phyloP scores from a whole-genome alignment of 2,888 invertebrate genomes.

The Panopea generosa region DNA sequence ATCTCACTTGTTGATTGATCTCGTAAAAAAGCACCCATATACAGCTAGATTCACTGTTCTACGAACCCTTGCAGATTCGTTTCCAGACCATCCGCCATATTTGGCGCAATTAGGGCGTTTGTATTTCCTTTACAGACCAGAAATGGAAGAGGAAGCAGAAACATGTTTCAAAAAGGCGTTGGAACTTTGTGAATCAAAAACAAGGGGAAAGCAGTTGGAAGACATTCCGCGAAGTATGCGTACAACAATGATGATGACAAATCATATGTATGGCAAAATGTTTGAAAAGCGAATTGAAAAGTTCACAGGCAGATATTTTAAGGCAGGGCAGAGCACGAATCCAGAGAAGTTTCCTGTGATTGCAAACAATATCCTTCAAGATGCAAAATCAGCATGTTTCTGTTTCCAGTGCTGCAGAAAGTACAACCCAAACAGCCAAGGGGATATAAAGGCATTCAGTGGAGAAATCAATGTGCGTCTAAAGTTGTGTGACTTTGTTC shows the following conservation, averaged over 20 bases:
- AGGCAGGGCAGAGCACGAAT: slow-evolving; percentile 11
- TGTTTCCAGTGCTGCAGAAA: slow-evolving; percentile 60
- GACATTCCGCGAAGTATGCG: slow-evolving; percentile 46
- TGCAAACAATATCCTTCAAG: slow-evolving; percentile 22
- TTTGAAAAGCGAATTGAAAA: slow-evolving; percentile 33
- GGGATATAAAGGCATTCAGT: slow-evolving; percentile 26
- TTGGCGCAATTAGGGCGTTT: slow-evolving; percentile 51
- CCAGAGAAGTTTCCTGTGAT: slow-evolving; percentile 20
- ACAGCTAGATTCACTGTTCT: slow-evolving; percentile 49
- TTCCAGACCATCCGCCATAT: slow-evolving; percentile 53
- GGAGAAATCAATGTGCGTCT: slow-evolving; percentile 29
- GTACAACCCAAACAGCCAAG: slow-evolving; percentile 46
- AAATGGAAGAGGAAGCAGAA: slow-evolving; percentile 38
- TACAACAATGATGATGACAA: slow-evolving; percentile 61
- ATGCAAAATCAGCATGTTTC: slow-evolving; percentile 56
- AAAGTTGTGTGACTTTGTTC: slow-evolving; percentile 20
- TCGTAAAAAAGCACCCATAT: slow-evolving; percentile 36
- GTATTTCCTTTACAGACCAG: slow-evolving; percentile 38
- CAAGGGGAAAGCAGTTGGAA: background rate
- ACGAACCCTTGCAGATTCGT: slow-evolving; percentile 28
- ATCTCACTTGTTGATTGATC: slow-evolving; percentile 39
- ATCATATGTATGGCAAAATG: slow-evolving; percentile 68
- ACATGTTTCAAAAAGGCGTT: slow-evolving; percentile 46
- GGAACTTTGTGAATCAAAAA: slow-evolving; percentile 32
- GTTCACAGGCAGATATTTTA: slow-evolving; percentile 43